Base-by-base conservation (phyloP, 2,113 vertebrate genomes). In the Gasterosteus aculeatus region DNA sequence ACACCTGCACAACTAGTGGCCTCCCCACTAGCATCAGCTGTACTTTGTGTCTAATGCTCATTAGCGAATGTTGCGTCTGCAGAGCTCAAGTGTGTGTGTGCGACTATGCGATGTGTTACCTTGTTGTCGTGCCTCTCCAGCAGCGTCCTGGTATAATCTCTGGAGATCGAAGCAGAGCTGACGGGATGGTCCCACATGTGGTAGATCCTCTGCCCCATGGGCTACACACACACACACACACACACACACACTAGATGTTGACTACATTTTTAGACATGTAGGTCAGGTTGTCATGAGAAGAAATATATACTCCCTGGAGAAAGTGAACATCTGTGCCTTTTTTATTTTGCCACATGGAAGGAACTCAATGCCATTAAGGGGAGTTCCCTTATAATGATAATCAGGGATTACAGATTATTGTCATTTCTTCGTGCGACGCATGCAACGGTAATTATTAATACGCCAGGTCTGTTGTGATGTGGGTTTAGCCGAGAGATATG, bases 111-210 rank as follows among this genome's bases (percentile, higher is more conserved):
- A 39, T 26, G 31, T 4, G 38, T 85, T 81, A 98, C 97, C 95
- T 94, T 95, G 73, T 85, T 95, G 82, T 70, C 85, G 46, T 89
- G 90, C 86, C 95, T 95, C 83, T 94, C 93, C 0, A 99, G 92
- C 67, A 96, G 56, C 22, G 62, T 84, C 60, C 91, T 90, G 78
- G 97, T 94, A 0, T 98, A 97, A 41, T 94, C 95, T 91, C 92
- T 94, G 70, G 96, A 96, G 87, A 96, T 94, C 42, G 92, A 91
- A 41, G 94, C 95, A 1, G 95, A 96, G 71, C 94, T 97, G 85
- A 95, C 38, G 0, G 97, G 96, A 89, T 98, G 96, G 86, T 96
- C 95, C 97, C 97, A 98, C 62, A 95, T 90, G 64, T 94, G 95
- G 75, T 78, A 90, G 68, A 96, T 91, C 78, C 95, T 96, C 89